Conservation (phyloP, 2,888 invertebrate species). For the Lucinisca nassula region DNA sequence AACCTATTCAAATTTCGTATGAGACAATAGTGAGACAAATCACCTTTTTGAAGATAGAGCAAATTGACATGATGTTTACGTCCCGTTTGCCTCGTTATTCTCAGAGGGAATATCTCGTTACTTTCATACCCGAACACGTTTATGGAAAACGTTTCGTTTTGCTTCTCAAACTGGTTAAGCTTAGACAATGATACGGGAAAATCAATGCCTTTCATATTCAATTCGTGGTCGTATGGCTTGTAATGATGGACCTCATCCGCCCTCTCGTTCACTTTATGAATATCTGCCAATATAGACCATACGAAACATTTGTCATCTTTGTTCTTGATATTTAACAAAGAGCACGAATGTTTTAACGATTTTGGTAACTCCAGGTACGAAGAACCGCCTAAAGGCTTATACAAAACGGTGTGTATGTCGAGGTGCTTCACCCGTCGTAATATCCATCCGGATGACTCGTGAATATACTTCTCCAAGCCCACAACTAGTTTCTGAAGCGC, state of each 20-base stretch:
- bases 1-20: slow-evolving; percentile 61
- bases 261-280: slow-evolving; percentile 14
- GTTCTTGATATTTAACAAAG: slow-evolving; percentile 42
- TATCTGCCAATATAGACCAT: slow-evolving; percentile 22
- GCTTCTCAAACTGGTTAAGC: slow-evolving; percentile 50
- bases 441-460: slow-evolving; percentile 43
- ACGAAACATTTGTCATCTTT: slow-evolving; percentile 49
- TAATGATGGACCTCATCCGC: slow-evolving; percentile 37
- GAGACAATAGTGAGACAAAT: slow-evolving; percentile 57
- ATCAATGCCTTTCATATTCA: slow-evolving; percentile 50
- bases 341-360: slow-evolving; percentile 2
- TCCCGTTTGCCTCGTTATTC: slow-evolving; percentile 36
- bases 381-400: slow-evolving; percentile 38
- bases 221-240: slow-evolving; percentile 13
- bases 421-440: slow-evolving; percentile 30
- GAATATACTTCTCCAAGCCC: slow-evolving; percentile 42
- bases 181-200: slow-evolving; percentile 50
- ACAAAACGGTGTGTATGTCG: slow-evolving; percentile 46
- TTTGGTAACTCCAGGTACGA: slow-evolving; percentile 37
- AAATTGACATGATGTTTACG: slow-evolving; percentile 61
- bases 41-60: slow-evolving; percentile 41
- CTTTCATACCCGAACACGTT: slow-evolving; percentile 64
- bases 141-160: slow-evolving; percentile 53
- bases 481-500: slow-evolving; percentile 45
- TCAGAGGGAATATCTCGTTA: slow-evolving; percentile 50